A percentile compares a stretch with the other conserved stretches of the same genome.
Conservation (phyloP, 2,888 invertebrate species). For the Eupelmus urozonus region DNA sequence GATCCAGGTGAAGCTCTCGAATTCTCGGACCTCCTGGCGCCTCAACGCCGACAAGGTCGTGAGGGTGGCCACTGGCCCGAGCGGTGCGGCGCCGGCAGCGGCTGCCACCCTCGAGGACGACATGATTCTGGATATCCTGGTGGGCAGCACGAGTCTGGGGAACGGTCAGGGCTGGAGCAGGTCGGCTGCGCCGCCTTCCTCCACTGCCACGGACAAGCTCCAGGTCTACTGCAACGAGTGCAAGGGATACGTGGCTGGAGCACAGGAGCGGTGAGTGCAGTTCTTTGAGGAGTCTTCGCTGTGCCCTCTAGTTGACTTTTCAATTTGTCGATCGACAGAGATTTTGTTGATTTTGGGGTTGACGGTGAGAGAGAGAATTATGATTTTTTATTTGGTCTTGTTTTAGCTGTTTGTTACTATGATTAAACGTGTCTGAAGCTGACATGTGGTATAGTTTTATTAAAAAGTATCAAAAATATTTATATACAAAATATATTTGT, state of each 20-base stretch:
- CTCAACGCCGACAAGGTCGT: constrained; percentile 87
- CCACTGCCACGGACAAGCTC: constrained; percentile 65
- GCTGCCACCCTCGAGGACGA: constrained; percentile 80
- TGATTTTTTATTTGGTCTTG: too few relatives aligned
- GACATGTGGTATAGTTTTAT: too few relatives aligned
- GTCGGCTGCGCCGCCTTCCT: constrained; percentile 65
- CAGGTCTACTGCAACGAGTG: constrained; percentile 73
- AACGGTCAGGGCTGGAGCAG: constrained; percentile 74
- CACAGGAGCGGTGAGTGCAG: constrained; percentile 49
- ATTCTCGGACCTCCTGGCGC: constrained; percentile 92
- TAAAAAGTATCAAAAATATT: too few relatives aligned
- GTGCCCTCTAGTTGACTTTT: too few relatives aligned
- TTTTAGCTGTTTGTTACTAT: too few relatives aligned
- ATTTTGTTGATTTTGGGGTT: too few relatives aligned
- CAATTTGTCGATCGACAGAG: too few relatives aligned
- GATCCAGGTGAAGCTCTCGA: constrained; percentile 79
- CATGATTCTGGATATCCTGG: constrained; percentile 86
- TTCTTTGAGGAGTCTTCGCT: too few relatives aligned
- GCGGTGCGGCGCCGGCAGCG: constrained; percentile 60
- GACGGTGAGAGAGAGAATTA: too few relatives aligned
- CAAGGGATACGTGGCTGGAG: constrained; percentile 63
- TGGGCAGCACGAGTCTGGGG: constrained; percentile 81
- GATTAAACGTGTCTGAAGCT: too few relatives aligned
- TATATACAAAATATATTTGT: too few relatives aligned
- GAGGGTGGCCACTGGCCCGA: constrained; percentile 79